Evolutionary conservation across 1,140 invertebrate genomes (phyloP), one percentile per base, ranked within the genome.

Genomic region (Holcopasites calliopsidis): DNA sequence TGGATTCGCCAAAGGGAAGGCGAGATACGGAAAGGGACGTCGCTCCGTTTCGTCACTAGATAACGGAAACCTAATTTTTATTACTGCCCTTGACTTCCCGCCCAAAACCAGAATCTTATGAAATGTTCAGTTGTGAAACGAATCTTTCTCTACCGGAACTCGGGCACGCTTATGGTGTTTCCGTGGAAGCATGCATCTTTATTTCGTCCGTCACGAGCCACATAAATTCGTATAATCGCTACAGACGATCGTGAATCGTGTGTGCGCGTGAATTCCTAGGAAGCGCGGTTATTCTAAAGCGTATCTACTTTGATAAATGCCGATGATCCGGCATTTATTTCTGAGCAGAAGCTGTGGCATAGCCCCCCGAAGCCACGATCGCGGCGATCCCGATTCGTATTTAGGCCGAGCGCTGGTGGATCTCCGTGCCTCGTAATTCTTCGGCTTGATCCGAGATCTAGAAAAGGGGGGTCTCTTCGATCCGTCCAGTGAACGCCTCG

Each of bases 381-480:
- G 58, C 73, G 71, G 40, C 42, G 83, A 72, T 77, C 83, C 71
- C 80, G 70, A 79, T 86, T 85, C 78, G 76, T 77, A 85, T 86
- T 85, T 86, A 86, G 84, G 84, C 72, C 80, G 81, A 54, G 55
- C 52, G 40, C 2, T 8, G 47, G 47, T 49, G 64, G 47, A 55
- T 74, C 62, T 8, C 16, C n/a, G 50, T 33, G 61, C 6, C 68
- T 60, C 70, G 66, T 83, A 79, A 83, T 76, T 79, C 77, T 75
- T 83, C 62, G 61, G 26, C 70, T 69, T 40, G 35, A 62, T 61
- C 55, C 49, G 55, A 61, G 44, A 70, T 50, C 52, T n/a, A 52
- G 13, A 42, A n/a, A n/a, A 18, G n/a, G 5, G 13, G 47, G 33
- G 2, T 11, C 26, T 61, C 44, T 42, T 55, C 44, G 0, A 38